These are phyloP conservation scores for Noctuana brunneofusca DNA, from an alignment of 2,888 invertebrate species.

Conservation along the genomic window DNA sequence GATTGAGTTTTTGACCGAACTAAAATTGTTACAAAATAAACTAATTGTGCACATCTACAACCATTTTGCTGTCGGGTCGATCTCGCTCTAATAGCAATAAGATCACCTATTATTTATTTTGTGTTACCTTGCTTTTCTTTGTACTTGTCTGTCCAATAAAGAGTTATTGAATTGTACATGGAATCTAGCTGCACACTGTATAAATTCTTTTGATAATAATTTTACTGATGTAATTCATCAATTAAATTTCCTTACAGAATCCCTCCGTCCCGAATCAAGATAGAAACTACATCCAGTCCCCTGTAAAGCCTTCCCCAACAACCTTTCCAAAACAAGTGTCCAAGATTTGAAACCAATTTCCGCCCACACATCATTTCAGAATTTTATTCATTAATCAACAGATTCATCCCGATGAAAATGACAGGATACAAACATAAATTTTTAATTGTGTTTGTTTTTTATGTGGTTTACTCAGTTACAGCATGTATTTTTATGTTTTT, in stretches of 20 bases:
- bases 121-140: no score
- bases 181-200: no score
- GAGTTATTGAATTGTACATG: no score
- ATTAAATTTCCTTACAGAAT: neutral
- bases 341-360: neutral
- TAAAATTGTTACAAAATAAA: no score
- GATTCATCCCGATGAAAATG: slow-evolving; percentile 42
- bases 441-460: slow-evolving; percentile 45
- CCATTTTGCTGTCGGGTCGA: no score
- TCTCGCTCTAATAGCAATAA: no score
- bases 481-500: slow-evolving; percentile 58
- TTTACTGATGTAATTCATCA: neutral
- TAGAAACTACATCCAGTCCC: neutral
- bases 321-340: neutral
- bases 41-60: no score
- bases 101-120: no score
- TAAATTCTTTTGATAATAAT: neutral
- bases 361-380: neutral
- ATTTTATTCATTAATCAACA: neutral
- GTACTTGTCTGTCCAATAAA: no score
- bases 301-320: neutral
- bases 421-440: slow-evolving; percentile 52
- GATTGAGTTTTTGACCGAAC: no score
- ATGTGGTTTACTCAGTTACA: slow-evolving; percentile 51
- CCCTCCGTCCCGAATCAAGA: neutral